These are phyloP conservation scores for Chelonus formosanus DNA, from an alignment of 2,888 invertebrate genomes.

Conservation along the genomic window DNA sequence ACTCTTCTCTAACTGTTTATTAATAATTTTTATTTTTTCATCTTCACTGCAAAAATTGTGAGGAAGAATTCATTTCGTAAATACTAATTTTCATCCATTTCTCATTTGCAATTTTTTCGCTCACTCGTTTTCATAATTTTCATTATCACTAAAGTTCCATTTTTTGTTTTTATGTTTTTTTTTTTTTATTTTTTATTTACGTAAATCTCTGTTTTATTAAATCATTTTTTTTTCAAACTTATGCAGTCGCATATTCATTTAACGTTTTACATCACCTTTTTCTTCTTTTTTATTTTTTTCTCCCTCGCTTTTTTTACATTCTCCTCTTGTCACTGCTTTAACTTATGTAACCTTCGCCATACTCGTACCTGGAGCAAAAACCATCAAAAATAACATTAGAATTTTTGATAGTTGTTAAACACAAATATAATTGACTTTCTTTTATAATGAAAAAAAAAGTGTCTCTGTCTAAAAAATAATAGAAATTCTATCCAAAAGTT, in stretches of 20 bases:
- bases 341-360: conserved; percentile 61
- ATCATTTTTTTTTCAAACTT: neutral
- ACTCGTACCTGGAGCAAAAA: conserved; percentile 57
- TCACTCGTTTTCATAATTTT: no score
- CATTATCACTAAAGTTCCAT: no score
- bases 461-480: no score
- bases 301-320: conserved; percentile 23
- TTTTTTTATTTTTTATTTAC: no score
- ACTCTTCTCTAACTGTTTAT: conserved; percentile 11
- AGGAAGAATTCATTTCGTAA: no score
- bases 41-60: no score
- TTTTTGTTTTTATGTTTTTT: no score
- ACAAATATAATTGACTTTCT: neutral
- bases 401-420: conserved; percentile 9
- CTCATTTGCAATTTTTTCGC: no score
- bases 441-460: no score
- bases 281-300: conserved; percentile 17
- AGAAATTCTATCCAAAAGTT: no score
- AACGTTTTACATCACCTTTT: conserved; percentile 24
- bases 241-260: neutral
- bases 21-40: neutral
- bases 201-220: conserved; percentile 1
- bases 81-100: no score
- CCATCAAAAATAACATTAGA: conserved; percentile 1
- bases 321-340: conserved; percentile 47